Evolutionary conservation across 2,797 vertebrate genomes (phyloP), one percentile per base, ranked within the genome.

Genomic region (Amphiprion clarkii): DNA sequence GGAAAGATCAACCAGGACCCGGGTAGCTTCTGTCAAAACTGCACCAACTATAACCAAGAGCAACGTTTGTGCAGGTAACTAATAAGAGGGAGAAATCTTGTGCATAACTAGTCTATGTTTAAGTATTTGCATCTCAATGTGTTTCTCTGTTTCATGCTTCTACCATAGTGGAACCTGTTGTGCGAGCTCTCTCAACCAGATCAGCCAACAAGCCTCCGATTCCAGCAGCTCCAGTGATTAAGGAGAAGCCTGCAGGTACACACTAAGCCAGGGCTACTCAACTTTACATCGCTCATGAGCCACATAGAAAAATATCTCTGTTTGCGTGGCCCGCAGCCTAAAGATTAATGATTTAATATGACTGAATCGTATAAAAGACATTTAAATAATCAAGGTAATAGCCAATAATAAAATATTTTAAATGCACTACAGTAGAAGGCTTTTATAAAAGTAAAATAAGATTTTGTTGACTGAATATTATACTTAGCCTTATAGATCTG

Each of bases 241-340:
- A 76, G 64, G 77, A 83, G 55, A 89, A 72, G 55, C 55, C 82
- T 52, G 67, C 91, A 81, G 94, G 94, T 95, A 87, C 6, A n/a
- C 29, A 19, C 54, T 36, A 27, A 27, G 29, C 13, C 56, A 23
- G 6, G 16, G 44, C 31, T n/a, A 19, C 44, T 19, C 13, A 27
- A 27, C 27, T 27, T 27, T 3, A 27, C 27, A 27, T 27, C 27
- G 27, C 27, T 27, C 27, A 27, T 27, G 27, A 3, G 27, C 27
- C 27, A 27, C 27, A 27, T 3, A 27, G 27, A 27, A 27, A 27
- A 27, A 27, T 27, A 27, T 27, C 27, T 27, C 3, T 27, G 27
- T 27, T 4, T 27, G 27, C 4, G 27, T 27, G 27, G 27, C 2
- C 27, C 27, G 27, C 27, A 27, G 27, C 27, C 27, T 27, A 27